These are phyloP conservation scores for Sternotherus odoratus DNA, from an alignment of 2,797 vertebrate species.

Conservation along the genomic window DNA sequence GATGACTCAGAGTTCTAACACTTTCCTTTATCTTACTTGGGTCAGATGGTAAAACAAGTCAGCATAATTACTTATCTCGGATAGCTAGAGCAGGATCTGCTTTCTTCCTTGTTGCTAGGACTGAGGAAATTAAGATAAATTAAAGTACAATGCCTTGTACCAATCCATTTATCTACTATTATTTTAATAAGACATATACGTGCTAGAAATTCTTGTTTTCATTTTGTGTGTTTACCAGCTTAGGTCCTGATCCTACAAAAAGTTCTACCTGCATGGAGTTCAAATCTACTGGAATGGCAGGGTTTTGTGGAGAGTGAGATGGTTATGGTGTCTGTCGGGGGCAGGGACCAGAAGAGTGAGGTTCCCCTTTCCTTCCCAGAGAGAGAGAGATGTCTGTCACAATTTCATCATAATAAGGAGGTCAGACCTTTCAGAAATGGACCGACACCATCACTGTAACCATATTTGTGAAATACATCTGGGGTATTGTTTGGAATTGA, in stretches of 20 bases:
- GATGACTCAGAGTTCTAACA: not conserved
- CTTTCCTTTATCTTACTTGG: not conserved
- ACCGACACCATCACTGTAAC: not conserved
- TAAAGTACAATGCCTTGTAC: not conserved
- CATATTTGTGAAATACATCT: not conserved
- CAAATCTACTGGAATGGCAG: not conserved
- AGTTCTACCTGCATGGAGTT: not conserved
- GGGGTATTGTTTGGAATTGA: not conserved
- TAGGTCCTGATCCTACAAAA: not conserved
- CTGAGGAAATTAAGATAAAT: not conserved
- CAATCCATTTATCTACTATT: not conserved
- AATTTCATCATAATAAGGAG: not conserved
- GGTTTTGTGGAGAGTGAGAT: not conserved
- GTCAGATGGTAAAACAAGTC: not conserved
- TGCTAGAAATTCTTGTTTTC: not conserved
- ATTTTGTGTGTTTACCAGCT: not conserved
- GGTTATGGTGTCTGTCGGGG: not conserved
- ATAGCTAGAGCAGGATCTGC: not conserved
- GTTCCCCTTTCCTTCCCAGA: not conserved
- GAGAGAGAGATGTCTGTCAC: not conserved
- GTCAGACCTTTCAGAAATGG: not conserved
- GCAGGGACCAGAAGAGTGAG: not conserved
- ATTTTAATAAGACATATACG: not conserved
- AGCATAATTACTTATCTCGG: not conserved
- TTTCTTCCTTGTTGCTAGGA: not conserved